Base-by-base conservation (phyloP, 2,797 vertebrate species). In the Phataginus tetradactyla region DNA sequence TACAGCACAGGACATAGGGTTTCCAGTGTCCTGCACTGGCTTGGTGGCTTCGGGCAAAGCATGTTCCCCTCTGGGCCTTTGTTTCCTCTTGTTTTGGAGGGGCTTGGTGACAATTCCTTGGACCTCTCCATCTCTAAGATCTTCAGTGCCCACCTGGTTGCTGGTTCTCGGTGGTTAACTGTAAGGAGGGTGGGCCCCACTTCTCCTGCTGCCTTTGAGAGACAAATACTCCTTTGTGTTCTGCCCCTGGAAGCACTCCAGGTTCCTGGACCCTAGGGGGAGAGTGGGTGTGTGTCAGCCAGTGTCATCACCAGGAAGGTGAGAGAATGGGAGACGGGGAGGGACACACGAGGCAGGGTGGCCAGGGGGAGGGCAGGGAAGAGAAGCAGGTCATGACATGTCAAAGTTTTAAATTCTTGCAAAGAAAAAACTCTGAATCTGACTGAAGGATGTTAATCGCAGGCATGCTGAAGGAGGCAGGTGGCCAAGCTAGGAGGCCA, bases 151-250 rank as follows among this genome's bases (percentile, higher is more conserved):
- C 45, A 61, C 3, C 5, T 45, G 45, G 27, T 90, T 55, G 78
- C 69, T 27, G 11, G 0, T 77, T 93, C 21, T 1, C 0, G 2
- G 51, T 14, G 64, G 64, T 34, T 75, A n/a, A 32, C 80, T 21
- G 4, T 37, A 63, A 59, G 23, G n/a, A 29, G 17, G 21, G 27
- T 68, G 18, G 34, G 61, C 27, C 57, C 53, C 59, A 32, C 57
- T 89, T 92, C 81, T 92, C 13, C 1, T 7, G 25, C 15, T 72
- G 63, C 7, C 49, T 93, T 74, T 91, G 75, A 79, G 39, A 97
- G 37, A 94, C 45, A 92, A 49, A 66, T 13, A 18, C 15, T 88
- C 71, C 63, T 95, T 96, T 86, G 89, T 96, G 57, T 42, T 78
- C 51, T 61, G 72, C 2, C 55, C 20, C 15, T 94, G 85, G 85